A percentile compares a stretch with the other conserved stretches of the same genome.
Evolutionary conservation across 2,797 vertebrate genomes (phyloP).

Genomic region (Sebastes cheni): DNA sequence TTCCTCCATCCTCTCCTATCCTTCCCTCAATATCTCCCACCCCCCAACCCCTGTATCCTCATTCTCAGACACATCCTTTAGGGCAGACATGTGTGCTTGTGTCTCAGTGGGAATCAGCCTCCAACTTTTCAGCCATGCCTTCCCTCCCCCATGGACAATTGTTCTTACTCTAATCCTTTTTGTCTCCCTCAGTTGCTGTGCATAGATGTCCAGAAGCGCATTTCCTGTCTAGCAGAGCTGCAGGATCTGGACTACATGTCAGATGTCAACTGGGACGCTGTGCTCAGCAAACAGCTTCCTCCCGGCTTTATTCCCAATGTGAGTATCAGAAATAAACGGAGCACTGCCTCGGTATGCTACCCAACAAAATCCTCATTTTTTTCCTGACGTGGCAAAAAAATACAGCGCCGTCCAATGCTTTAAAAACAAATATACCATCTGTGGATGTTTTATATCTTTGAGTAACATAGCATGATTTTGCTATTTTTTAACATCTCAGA

Average conservation of each 20-base stretch:
- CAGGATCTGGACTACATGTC: slow-evolving; percentile 89
- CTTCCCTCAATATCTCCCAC: background rate
- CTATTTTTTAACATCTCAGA: background rate
- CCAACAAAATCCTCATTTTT: slow-evolving; percentile 2
- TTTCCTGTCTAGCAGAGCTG: slow-evolving; percentile 89
- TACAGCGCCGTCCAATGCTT: background rate
- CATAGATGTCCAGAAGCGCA: slow-evolving; percentile 87
- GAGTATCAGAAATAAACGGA: slow-evolving; percentile 64
- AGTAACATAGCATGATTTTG: background rate
- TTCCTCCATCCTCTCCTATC: background rate
- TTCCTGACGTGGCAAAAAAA: background rate
- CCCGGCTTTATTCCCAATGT: slow-evolving; percentile 94
- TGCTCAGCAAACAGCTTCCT: slow-evolving; percentile 88
- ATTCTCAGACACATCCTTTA: slow-evolving; percentile 46
- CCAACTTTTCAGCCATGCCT: slow-evolving; percentile 23
- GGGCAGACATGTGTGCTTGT: slow-evolving; percentile 28
- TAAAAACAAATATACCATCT: background rate
- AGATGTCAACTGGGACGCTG: slow-evolving; percentile 92
- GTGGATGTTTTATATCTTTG: background rate
- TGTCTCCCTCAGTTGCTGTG: slow-evolving; percentile 86
- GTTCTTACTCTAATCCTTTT: slow-evolving; percentile 32
- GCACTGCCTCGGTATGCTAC: background rate
- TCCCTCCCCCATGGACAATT: background rate
- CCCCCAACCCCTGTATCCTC: slow-evolving; percentile 17
- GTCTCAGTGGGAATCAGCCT: slow-evolving; percentile 25